Percentiles rank a stretch among this genome's conserved stretches.
Conservation (phyloP, 2,797 vertebrate species). For the Anableps anableps region DNA sequence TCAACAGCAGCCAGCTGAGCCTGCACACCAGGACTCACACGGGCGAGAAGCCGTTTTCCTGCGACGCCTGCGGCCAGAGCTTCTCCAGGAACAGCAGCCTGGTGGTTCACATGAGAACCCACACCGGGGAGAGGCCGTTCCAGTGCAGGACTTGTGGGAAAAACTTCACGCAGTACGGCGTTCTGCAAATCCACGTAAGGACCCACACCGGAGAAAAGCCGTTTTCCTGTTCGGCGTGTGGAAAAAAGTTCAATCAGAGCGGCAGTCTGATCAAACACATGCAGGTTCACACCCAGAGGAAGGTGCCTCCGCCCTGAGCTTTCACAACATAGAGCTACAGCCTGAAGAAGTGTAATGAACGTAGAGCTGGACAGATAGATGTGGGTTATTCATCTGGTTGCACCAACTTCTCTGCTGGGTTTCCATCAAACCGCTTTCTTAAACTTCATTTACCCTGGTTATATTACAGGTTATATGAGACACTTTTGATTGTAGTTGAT, state of each 20-base stretch:
- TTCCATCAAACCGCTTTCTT: neutral
- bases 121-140: constrained; percentile 10
- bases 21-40: constrained; percentile 1
- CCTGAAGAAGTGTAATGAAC: neutral
- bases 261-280: neutral
- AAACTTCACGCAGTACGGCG: neutral
- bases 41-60: neutral
- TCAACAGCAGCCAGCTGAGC: neutral
- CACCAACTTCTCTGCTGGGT: neutral
- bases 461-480: neutral
- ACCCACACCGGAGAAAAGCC: neutral
- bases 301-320: neutral
- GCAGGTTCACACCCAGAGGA: neutral
- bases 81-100: neutral
- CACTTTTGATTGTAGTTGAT: neutral
- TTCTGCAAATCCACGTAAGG: neutral
- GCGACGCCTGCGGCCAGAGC: neutral
- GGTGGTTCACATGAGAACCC: neutral
- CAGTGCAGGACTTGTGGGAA: neutral
- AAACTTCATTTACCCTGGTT: neutral
- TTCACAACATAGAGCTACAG: neutral
- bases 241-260: neutral
- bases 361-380: neutral
- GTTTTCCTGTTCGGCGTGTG: neutral
- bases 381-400: neutral